Evolutionary conservation across 2,113 vertebrate species (phyloP).

Genomic region (Onychorhynchus coronatus): DNA sequence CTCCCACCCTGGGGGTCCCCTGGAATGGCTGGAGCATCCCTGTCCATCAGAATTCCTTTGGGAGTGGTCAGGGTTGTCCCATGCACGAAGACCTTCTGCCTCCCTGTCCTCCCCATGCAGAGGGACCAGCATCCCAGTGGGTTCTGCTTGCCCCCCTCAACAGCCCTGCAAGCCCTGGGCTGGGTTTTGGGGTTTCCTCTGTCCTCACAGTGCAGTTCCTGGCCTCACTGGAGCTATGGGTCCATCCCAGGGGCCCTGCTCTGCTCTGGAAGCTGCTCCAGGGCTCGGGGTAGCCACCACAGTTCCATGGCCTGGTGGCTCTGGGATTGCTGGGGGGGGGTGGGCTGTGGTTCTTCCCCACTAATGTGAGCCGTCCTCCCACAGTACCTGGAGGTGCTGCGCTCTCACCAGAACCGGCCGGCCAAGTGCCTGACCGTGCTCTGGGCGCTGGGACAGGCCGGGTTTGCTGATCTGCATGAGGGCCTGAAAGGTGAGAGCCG

Average conservation of each 20-base stretch:
- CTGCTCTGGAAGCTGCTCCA: not conserved
- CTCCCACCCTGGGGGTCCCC: rapidly evolving
- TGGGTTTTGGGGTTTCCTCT: not conserved
- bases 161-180: not conserved
- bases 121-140: not conserved
- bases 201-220: not conserved
- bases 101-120: too few species aligned
- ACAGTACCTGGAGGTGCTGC: conserved; percentile 90
- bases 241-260: not conserved
- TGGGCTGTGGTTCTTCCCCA: rapidly evolving
- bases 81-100: rapidly evolving
- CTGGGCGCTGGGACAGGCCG: conserved; percentile 93
- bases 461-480: conserved; percentile 86
- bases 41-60: not conserved
- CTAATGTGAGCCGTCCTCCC: rapidly evolving
- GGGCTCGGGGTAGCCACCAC: not conserved
- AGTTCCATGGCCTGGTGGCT: not conserved
- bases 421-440: conserved; percentile 90
- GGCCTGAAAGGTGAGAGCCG: conserved; percentile 81
- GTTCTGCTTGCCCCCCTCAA: not conserved
- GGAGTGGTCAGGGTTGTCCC: too few species aligned
- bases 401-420: conserved; percentile 87
- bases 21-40: rapidly evolving
- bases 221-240: not conserved
- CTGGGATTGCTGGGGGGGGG: not conserved